A percentile compares a stretch with the other conserved stretches of the same genome.
phyloP scores from a whole-genome alignment of 2,888 invertebrate genomes.

The Acanthosepion pharaonis region DNA sequence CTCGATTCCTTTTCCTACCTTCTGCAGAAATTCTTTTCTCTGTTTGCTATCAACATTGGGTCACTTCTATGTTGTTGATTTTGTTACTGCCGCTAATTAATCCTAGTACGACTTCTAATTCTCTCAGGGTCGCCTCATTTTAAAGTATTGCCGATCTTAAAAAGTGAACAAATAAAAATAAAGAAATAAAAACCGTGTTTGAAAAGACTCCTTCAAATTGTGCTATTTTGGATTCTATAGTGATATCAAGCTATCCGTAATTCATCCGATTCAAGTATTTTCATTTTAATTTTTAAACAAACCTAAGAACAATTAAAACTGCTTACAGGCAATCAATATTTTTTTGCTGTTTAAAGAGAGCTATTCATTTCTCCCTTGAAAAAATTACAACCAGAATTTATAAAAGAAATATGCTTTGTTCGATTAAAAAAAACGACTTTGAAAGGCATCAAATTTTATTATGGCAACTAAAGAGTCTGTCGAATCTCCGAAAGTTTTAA shows the following conservation, averaged over 20 bases:
- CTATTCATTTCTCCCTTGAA: background rate
- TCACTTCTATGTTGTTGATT: no score
- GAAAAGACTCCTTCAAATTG: no score
- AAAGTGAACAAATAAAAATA: no score
- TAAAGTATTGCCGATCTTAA: no score
- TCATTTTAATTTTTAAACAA: background rate
- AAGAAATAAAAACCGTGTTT: no score
- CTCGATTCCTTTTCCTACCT: no score
- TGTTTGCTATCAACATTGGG: no score
- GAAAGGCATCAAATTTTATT: background rate
- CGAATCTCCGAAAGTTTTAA: background rate
- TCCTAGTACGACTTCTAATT: no score
- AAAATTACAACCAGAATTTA: background rate
- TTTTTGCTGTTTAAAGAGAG: background rate
- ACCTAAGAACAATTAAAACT: background rate
- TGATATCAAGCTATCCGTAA: background rate
- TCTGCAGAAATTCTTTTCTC: no score
- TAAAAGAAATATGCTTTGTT: background rate
- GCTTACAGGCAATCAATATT: background rate
- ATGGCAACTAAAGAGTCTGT: background rate
- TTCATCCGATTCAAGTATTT: background rate
- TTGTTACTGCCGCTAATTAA: no score
- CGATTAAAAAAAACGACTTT: background rate
- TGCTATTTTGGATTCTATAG: no score
- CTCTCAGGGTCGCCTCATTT: no score